phyloP scores from a whole-genome alignment of 1,140 invertebrate genomes.

The Drosophila sp. region DNA sequence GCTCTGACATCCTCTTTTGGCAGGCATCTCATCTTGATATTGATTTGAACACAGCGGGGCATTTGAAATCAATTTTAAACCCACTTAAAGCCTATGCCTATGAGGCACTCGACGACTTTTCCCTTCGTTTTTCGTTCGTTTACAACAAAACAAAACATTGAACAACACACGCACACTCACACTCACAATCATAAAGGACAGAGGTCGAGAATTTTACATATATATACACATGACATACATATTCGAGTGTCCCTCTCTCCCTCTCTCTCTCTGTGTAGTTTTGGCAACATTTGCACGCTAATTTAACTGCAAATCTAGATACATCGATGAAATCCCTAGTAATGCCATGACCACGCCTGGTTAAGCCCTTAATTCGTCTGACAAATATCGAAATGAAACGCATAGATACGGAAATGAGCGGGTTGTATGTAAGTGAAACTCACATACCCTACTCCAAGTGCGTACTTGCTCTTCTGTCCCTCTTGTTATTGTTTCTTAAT shows the following conservation, averaged over 20 bases:
- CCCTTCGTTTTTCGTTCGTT: constrained; percentile 37
- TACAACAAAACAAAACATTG: constrained; percentile 30
- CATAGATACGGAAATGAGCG: neutral
- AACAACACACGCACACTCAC: too few relatives aligned
- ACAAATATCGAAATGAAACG: constrained; percentile 6
- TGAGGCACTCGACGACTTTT: constrained; percentile 4
- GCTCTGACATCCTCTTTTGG: neutral
- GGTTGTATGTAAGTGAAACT: too few relatives aligned
- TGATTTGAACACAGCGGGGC: constrained; percentile 42
- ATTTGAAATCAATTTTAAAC: constrained; percentile 43
- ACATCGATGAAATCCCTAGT: constrained; percentile 3
- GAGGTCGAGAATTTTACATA: constrained; percentile 20
- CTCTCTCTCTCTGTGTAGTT: neutral
- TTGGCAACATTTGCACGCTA: constrained; percentile 44
- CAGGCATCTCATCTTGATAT: constrained; percentile 26
- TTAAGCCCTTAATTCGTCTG: constrained; percentile 8
- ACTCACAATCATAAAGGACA: neutral
- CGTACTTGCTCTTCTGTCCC: too few relatives aligned
- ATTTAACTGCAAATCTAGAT: constrained; percentile 52
- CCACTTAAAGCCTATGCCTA: constrained; percentile 12
- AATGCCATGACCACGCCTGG: constrained; percentile 3
- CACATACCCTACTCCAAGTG: too few relatives aligned
- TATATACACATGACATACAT: neutral
- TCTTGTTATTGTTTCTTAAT: neutral
- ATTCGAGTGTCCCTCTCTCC: constrained; percentile 7